Base-by-base conservation (phyloP, 2,797 vertebrate genomes). In the Gallirallus australis region DNA sequence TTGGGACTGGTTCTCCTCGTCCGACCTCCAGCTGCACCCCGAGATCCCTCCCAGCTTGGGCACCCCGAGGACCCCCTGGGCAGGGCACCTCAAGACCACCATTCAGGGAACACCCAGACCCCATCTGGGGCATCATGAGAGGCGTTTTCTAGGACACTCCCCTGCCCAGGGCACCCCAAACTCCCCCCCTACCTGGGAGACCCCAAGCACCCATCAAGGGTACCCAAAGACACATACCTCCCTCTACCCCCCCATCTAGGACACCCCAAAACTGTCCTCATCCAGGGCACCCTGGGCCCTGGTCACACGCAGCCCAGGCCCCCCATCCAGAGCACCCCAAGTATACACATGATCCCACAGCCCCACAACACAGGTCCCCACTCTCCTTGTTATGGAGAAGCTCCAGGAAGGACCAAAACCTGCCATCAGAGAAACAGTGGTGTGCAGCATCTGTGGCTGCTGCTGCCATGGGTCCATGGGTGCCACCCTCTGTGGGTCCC, bases 361-460 rank as follows among this genome's bases (percentile, higher is more conserved):
- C 64, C 70, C 78, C 53, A 4, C 7, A 3, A 56, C 40, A 35
- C 50, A 12, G 28, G 5, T 0, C 15, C 9, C 35, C 6, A 0
- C 56, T 31, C 27, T 42, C 40, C 79, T n/a, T 8, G 0, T 12
- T 25, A 20, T 24, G 5, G 47, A 27, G 57, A 11, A 45, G 18
- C 40, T 5, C 19, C 0, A 0, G 37, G 30, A 21, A 71, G 3
- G 1, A 37, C 15, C 50, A 9, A 81, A 57, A 52, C 56, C 57
- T 27, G 50, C 1, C 24, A 56, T 48, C 27, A 12, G 2, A 0
- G 76, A 52, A 53, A 30, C 2, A 1, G 28, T 4, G 1, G 33
- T 2, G 17, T 25, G 2, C 23, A 45, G 27, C 53, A 10, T 6
- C 63, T 11, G 61, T 8, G 66, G 84, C 63, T 52, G 47, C 72